phyloP scores from a whole-genome alignment of 2,888 invertebrate species.

The Rhopalosiphum nymphaeae region DNA sequence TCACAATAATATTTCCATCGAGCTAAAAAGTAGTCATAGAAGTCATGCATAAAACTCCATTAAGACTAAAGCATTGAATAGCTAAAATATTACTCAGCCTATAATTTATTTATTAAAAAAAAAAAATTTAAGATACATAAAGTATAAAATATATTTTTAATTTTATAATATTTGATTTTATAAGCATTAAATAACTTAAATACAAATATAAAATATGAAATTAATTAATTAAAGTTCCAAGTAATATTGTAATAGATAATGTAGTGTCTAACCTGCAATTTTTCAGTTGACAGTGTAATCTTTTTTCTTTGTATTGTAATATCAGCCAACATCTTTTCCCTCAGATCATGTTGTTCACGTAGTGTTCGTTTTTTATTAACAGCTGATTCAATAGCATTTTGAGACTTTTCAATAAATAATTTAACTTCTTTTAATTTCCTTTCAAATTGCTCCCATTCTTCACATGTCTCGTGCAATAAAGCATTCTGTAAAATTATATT shows the following conservation, averaged over 20 bases:
- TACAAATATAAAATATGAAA: neutral
- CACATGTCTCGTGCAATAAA: constrained; percentile 89
- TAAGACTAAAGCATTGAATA: neutral
- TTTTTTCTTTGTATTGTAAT: constrained; percentile 91
- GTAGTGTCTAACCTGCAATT: constrained; percentile 79
- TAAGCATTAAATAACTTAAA: neutral
- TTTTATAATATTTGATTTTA: neutral
- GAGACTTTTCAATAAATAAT: constrained; percentile 90
- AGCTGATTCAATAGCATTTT: constrained; percentile 81
- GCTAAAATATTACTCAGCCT: neutral
- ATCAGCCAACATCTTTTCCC: constrained; percentile 89
- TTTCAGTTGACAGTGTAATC: constrained; percentile 89
- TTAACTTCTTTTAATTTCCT: constrained; percentile 91
- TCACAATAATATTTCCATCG: neutral
- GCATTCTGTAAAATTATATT: constrained; percentile 78
- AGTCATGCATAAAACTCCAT: neutral
- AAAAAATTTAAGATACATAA: neutral
- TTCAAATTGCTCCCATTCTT: constrained; percentile 97
- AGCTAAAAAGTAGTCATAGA: neutral
- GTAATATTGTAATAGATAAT: neutral
- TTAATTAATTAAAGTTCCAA: neutral
- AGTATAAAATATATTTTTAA: neutral
- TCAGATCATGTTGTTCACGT: constrained; percentile 85
- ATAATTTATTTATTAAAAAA: neutral
- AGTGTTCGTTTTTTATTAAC: constrained; percentile 89